Conservation (phyloP, 2,113 vertebrate genomes). For the Trogon melanurus region DNA sequence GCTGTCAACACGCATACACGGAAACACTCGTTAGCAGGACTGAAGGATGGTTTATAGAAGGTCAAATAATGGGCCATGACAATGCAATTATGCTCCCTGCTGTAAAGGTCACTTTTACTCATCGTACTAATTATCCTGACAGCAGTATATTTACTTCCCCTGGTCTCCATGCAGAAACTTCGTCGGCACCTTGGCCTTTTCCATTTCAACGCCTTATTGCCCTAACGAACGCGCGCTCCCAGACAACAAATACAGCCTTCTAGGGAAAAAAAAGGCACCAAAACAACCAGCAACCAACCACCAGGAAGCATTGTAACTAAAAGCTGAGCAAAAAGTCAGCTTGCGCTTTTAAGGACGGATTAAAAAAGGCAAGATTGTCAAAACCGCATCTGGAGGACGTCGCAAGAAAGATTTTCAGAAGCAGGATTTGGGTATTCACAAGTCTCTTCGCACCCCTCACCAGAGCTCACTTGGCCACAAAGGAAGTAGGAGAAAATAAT, state of each 20-base stretch:
- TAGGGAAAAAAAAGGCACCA: neutral
- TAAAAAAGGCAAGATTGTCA: neutral
- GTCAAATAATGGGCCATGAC: constrained; percentile 65
- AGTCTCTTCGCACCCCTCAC: neutral
- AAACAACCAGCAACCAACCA: too few species aligned
- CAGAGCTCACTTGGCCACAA: neutral
- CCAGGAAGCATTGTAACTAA: neutral
- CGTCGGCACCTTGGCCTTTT: neutral
- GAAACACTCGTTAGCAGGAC: constrained; percentile 39
- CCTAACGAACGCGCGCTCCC: neutral
- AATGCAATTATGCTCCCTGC: constrained; percentile 57
- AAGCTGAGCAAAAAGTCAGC: neutral
- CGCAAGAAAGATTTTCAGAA: neutral
- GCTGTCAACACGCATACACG: neutral
- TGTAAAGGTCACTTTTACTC: constrained; percentile 66
- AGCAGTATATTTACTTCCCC: constrained; percentile 11
- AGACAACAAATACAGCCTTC: neutral
- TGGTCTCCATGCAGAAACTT: neutral
- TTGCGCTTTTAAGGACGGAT: neutral
- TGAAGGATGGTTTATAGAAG: constrained; percentile 49
- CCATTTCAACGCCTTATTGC: neutral
- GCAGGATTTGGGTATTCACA: neutral
- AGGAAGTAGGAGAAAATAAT: neutral
- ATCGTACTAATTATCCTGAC: constrained; percentile 62
- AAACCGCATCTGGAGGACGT: neutral